These are phyloP conservation scores for Orthosia gracilis DNA, from an alignment of 2,888 invertebrate species.

Conservation along the genomic window DNA sequence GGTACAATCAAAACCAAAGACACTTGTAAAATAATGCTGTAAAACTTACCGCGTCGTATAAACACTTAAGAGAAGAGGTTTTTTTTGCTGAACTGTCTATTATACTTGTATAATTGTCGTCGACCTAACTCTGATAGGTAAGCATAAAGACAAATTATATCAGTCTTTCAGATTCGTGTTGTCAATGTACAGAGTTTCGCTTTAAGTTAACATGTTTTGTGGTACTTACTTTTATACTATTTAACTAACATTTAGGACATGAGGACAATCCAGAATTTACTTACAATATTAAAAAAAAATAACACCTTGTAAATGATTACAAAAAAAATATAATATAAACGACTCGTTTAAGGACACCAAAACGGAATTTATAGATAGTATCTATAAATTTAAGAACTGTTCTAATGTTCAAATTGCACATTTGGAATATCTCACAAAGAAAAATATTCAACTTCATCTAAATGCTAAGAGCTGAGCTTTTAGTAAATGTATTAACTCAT, in stretches of 20 bases:
- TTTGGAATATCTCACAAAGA: constrained; percentile 74
- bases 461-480: constrained; percentile 78
- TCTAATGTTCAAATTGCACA: constrained; percentile 73
- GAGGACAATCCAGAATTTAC: constrained; percentile 17
- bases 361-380: constrained; percentile 62
- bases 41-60: too few species aligned
- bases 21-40: neutral
- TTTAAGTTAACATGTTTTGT: constrained; percentile 12
- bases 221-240: constrained; percentile 4
- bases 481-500: constrained; percentile 74
- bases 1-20: neutral
- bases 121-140: constrained; percentile 12
- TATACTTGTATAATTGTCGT: constrained; percentile 12
- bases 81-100: neutral
- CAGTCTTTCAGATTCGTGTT: constrained; percentile 19
- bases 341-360: constrained; percentile 46
- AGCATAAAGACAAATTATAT: constrained; percentile 1
- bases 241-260: constrained; percentile 7
- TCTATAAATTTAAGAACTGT: constrained; percentile 65
- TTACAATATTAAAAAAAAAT: constrained; percentile 15
- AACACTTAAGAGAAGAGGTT: neutral
- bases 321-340: constrained; percentile 27
- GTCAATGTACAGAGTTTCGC: constrained; percentile 22
- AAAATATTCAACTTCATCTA: constrained; percentile 68
- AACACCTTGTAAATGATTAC: constrained; percentile 19